Conservation (phyloP, 2,888 invertebrate species). For the Horisme vitalbata region DNA sequence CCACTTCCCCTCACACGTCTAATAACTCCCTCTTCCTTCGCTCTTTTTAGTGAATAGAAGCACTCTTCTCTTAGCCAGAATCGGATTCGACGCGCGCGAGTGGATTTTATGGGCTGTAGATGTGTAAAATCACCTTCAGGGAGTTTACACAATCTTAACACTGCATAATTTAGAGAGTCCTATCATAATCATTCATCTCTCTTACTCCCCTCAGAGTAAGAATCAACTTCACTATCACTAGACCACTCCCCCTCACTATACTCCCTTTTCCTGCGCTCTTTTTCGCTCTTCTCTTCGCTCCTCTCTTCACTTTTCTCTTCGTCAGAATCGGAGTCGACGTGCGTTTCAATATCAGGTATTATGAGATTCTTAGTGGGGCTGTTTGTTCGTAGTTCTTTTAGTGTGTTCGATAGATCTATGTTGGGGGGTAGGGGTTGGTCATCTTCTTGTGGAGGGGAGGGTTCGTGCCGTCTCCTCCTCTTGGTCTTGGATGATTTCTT, state of each 20-base stretch:
- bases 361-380: constrained; percentile 66
- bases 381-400: constrained; percentile 61
- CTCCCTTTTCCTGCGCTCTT: constrained; percentile 51
- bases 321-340: constrained; percentile 38
- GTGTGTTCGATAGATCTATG: constrained; percentile 62
- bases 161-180: too few species aligned
- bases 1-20: constrained; percentile 79
- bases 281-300: constrained; percentile 22
- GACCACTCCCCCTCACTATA: constrained; percentile 80
- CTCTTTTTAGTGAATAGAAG: constrained; percentile 28
- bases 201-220: constrained; percentile 28
- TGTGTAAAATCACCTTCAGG: too few species aligned
- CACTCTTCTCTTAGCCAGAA: constrained; percentile 43
- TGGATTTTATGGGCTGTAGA: too few species aligned
- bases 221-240: constrained; percentile 65
- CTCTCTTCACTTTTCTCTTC: constrained; percentile 41
- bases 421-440: constrained; percentile 46
- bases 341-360: constrained; percentile 22
- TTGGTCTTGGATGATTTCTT: constrained; percentile 60
- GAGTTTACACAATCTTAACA: too few species aligned
- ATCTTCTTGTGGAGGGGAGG: constrained; percentile 38
- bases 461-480: constrained; percentile 46
- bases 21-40: constrained; percentile 61
- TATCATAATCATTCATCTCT: constrained; percentile 9
- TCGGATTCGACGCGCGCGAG: constrained; percentile 30